Base-by-base conservation (phyloP, 2,797 vertebrate species). In the Pogoniulus pusillus region DNA sequence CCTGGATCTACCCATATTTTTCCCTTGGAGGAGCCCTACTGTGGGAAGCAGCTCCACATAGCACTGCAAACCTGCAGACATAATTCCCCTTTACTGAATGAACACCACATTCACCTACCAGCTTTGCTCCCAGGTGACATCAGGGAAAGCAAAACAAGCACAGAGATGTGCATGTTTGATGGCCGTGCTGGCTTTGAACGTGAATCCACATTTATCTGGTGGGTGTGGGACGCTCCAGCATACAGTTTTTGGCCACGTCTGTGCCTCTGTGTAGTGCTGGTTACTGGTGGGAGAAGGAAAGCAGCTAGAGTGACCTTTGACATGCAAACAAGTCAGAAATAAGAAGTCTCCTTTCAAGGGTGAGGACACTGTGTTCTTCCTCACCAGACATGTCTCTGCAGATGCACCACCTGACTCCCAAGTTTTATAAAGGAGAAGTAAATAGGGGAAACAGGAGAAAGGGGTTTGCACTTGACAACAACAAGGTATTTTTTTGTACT, bases 401-500 rank as follows among this genome's bases (percentile, higher is more conserved):
- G 85, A 90, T 88, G 64, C n/a, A 86, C 64, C 1, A 7, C 6
- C 57, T 84, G 65, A 34, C 88, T 96, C 87, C 87, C 95, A 92
- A 88, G 57, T 49, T 41, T 43, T 63, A 22, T 84, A 95, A 95
- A 94, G 81, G 83, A 92, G 95, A 96, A 96, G 91, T 95, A 84
- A 93, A 91, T 90, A 92, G 72, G n/a, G 85, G 94, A 94, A 96
- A 95, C 74, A 86, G 64, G 66, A 91, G 82, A 90, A 93, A 63
- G 18, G 6, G 30, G 3, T 47, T 88, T 84, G 32, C 32, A 37
- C 39, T 82, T n/a, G 23, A 78, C 18, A 93, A 71, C 27, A 91
- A 68, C 70, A 15, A 76, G 77, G 30, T 80, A 19, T 37, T 77
- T 86, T 86, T 91, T 64, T 74, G 29, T 7, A 6, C 35, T 74